These are phyloP conservation scores for Valencia hispanica DNA, from an alignment of 2,797 vertebrate species.

Conservation along the genomic window DNA sequence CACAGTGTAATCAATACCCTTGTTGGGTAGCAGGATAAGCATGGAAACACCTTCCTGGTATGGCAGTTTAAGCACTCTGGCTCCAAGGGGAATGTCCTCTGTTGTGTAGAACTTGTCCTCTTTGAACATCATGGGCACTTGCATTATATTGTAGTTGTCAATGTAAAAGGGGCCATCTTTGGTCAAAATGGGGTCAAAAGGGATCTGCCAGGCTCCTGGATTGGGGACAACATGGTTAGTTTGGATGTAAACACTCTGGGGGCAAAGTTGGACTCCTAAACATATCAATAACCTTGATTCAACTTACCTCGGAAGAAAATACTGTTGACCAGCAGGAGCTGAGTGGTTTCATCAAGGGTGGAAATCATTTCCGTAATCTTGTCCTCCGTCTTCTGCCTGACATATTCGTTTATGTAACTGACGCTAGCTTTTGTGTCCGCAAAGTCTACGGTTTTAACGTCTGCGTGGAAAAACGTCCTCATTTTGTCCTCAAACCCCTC, in stretches of 20 bases:
- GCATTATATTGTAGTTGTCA: conserved; percentile 86
- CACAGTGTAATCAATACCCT: conserved; percentile 81
- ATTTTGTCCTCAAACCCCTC: conserved; percentile 83
- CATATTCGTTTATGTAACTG: conserved; percentile 82
- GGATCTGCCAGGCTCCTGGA: conserved; percentile 86
- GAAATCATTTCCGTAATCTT: conserved; percentile 83
- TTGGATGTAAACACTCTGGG: conserved; percentile 4
- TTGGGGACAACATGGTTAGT: conserved; percentile 22
- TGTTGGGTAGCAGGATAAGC: conserved; percentile 87
- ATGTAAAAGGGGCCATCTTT: conserved; percentile 82
- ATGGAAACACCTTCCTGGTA: conserved; percentile 86
- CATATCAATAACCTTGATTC: neutral
- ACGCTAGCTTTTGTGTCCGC: conserved; percentile 66
- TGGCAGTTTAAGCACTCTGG: conserved; percentile 86
- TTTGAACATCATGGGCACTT: conserved; percentile 89
- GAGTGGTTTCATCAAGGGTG: conserved; percentile 74
- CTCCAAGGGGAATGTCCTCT: conserved; percentile 80
- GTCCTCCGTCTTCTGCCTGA: conserved; percentile 80
- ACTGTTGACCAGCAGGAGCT: conserved; percentile 87
- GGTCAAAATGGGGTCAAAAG: conserved; percentile 84
- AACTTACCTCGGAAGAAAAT: conserved; percentile 89
- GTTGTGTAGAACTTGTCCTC: conserved; percentile 78
- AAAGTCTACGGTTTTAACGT: conserved; percentile 85
- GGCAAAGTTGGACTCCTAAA: conserved; percentile 15
- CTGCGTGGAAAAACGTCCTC: conserved; percentile 83